A percentile compares a stretch with the other conserved stretches of the same genome.
phyloP scores from a whole-genome alignment of 1,140 invertebrate species.

The Heliothis virescens region DNA sequence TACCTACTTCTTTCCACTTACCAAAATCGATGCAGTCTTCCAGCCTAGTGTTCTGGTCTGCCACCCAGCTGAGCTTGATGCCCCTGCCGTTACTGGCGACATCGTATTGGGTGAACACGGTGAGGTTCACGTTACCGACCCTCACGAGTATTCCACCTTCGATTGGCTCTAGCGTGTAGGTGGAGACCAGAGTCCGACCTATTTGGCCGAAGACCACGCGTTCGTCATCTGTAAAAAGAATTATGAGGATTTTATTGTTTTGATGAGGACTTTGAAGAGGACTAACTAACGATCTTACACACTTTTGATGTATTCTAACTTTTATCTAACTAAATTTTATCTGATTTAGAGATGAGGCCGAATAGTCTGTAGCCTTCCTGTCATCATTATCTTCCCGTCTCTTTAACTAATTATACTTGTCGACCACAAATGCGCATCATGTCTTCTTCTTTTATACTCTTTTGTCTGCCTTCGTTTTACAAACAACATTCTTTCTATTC shows the following conservation, averaged over 20 bases:
- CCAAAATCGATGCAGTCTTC: conserved; percentile 82
- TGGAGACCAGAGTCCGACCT: conserved; percentile 68
- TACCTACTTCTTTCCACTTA: conserved; percentile 49
- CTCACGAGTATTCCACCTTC: conserved; percentile 67
- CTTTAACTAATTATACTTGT: no score
- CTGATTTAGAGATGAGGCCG: no score
- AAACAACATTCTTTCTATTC: no score
- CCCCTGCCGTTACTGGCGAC: conserved; percentile 64
- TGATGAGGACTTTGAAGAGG: background rate
- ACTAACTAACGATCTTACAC: no score
- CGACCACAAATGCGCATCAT: no score
- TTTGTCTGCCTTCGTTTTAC: no score
- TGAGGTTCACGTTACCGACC: conserved; percentile 66
- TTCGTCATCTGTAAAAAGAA: conserved; percentile 58
- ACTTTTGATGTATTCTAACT: no score
- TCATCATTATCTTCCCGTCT: no score
- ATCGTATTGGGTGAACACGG: conserved; percentile 67
- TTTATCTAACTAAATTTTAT: no score
- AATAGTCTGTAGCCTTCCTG: no score
- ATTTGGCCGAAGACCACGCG: conserved; percentile 68
- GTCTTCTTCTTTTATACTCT: no score
- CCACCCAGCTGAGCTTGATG: conserved; percentile 77
- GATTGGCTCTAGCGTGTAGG: conserved; percentile 62
- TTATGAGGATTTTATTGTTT: conserved; percentile 20
- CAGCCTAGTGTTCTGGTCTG: conserved; percentile 61